Evolutionary conservation across 2,797 vertebrate species (phyloP).

Genomic region (Myotis planiceps): DNA sequence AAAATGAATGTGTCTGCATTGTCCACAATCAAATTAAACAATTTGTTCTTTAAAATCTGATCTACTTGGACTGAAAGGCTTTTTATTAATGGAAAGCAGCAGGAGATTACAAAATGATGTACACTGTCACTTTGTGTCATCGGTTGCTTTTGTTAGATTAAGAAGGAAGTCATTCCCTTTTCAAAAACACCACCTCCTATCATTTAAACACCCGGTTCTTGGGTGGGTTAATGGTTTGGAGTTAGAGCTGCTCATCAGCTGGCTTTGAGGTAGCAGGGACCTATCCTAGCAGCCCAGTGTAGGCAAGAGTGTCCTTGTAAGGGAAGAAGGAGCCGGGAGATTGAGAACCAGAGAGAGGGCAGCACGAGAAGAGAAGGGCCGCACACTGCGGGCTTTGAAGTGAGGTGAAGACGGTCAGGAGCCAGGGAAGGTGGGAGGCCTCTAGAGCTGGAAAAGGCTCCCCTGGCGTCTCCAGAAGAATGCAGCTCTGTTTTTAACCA

Average conservation of each 20-base stretch:
- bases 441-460: not conserved
- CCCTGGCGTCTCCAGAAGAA: not conserved
- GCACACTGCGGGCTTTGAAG: not conserved
- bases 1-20: not conserved
- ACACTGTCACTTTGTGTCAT: not conserved
- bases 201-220: not conserved
- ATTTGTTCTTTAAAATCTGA: conserved; percentile 54
- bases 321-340: not conserved
- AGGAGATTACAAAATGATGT: not conserved
- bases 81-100: conserved; percentile 42
- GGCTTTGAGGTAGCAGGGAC: not conserved
- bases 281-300: not conserved
- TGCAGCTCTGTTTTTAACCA: not conserved
- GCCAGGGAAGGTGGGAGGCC: not conserved
- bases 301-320: not conserved
- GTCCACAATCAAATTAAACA: conserved; percentile 57
- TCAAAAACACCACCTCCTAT: not conserved
- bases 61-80: conserved; percentile 9
- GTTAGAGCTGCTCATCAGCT: not conserved
- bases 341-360: not conserved
- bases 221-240: not conserved
- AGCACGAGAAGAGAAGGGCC: no score
- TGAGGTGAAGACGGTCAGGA: not conserved
- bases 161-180: not conserved
- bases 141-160: not conserved